Base-by-base conservation (phyloP, 37 sponge, comb jelly and placozoan genomes). In the Geodia barretti region DNA sequence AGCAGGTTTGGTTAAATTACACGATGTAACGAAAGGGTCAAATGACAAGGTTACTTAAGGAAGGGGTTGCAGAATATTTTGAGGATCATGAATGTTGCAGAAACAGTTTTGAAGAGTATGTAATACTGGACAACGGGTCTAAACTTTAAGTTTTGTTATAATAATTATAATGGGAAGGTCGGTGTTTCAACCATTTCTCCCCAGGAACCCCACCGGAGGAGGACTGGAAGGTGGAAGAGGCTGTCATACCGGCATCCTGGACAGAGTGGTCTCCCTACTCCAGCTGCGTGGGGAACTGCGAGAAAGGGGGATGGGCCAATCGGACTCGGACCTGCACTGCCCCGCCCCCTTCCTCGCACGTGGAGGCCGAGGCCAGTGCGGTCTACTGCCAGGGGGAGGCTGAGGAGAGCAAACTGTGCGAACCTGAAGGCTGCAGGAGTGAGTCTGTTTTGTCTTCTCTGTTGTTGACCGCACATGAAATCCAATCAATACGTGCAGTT, bases 251-350 rank as follows among this genome's bases (percentile, higher is more conserved):
- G 54, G 54, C 54, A 7, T 14, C 60, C 28, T 88, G 88, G 88
- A 63, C 68, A 1, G 21, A 69, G 63, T 88, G 88, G 88, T 65
- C 83, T 5, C 28, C 36, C 26, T 82, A 76, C 60, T 64, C 83
- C 0, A 2, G 31, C 38, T 86, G 87, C 72, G 32, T 31, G 0
- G 83, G 88, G 0, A 23, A 40, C 33, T 88, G 88, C 39, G 29
- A 60, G 39, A 62, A 60, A 24, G 78, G 43, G 11, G 30, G 39
- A 8, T 14, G 7, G 54, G 5, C 32, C 43, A 62, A 8, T 26
- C 70, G 83, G 36, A 63, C 62, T 2, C 61, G 83, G 2, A 88
- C 41, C 33, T 88, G 88, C 29, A 76, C 61, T 59, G 62, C 77
- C 41, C 83, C 83, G 17, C 34, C 69, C 30, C 88, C 82, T 3